Base-by-base conservation (phyloP, 2,888 invertebrate genomes). In the Acronicta aceris region DNA sequence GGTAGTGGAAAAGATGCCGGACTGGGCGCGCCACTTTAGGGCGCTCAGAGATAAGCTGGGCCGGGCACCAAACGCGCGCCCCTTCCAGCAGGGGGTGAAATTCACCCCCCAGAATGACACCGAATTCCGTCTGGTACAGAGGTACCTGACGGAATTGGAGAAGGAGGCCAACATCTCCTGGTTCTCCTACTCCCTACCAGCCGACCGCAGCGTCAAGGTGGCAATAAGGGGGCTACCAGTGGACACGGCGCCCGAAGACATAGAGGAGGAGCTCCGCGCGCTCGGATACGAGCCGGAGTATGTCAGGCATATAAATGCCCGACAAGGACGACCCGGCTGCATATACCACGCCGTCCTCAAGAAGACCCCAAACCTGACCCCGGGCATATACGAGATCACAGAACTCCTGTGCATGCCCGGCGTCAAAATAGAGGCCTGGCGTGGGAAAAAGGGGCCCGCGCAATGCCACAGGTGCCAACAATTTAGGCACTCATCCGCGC, bases 401-500 rank as follows among this genome's bases (percentile, higher is more conserved):
- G 60, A 59, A 21, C 16, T 67, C 1, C 21, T 60, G 0, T 41
- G 30, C 21, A 41, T 71, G 58, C 65, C 62, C 9, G 58, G 60
- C 3, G 42, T 71, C 1, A 58, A 36, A 0, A 59, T 75, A 0
- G 69, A 72, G 13, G 51, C 57, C 8, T 71, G 67, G 71, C 58
- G 64, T 0, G 53, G 68, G 0, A 64, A 58, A 9, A 56, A 38
- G 9, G 61, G 58, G 5, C 49, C 58, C 0, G 55, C 70, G 0
- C 65, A 76, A 6, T 76, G 74, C 27, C 77, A 76, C 49, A 30
- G 71, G 1, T 71, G 74, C 57, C 71, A 76, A 13, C 30, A 45
- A 0, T 76, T 74, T 13, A 17, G 71, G 10, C 74, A 66, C 48
- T 59, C 65, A 5, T 62, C 55, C 0, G 42, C 54, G 2, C 48